Conservation (phyloP, 2,888 invertebrate genomes). For the Falcaria lacertinaria region DNA sequence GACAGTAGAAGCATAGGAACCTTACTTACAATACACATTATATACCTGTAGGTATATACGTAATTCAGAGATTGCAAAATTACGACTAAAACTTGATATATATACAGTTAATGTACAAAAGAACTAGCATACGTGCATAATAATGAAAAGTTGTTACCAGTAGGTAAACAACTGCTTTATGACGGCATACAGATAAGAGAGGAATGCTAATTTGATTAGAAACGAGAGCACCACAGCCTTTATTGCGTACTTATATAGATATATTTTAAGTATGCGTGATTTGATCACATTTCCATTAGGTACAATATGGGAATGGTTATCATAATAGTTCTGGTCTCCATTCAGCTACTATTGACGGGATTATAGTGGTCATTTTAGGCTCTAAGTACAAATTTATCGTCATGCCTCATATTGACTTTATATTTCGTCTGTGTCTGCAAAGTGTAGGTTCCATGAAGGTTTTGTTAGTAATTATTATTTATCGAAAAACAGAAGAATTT, state of each 20-base stretch:
- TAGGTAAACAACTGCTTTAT: conserved; percentile 52
- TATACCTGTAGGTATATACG: too few species aligned
- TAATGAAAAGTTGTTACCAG: conserved; percentile 41
- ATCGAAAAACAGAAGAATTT: not conserved
- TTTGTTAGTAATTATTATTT: too few species aligned
- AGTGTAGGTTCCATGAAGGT: too few species aligned
- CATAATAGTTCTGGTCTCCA: conserved; percentile 19
- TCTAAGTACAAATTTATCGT: too few species aligned
- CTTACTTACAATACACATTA: not conserved
- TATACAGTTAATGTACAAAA: too few species aligned
- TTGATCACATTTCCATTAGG: conserved; percentile 49
- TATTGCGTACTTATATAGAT: conserved; percentile 65
- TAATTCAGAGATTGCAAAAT: too few species aligned
- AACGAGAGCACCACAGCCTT: conserved; percentile 61
- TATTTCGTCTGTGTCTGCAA: too few species aligned
- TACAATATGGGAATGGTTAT: too few species aligned
- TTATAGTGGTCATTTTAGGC: not conserved
- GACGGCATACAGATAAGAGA: conserved; percentile 59
- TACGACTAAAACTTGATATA: too few species aligned
- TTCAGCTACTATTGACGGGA: conserved; percentile 1
- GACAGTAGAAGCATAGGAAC: too few species aligned
- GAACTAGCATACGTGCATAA: conserved; percentile 30
- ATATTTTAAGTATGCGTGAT: conserved; percentile 59
- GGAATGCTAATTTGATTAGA: conserved; percentile 73
- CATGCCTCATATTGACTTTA: too few species aligned